Evolutionary conservation across 2,888 invertebrate genomes (phyloP).

Genomic region (Hirudinaria manillensis): DNA sequence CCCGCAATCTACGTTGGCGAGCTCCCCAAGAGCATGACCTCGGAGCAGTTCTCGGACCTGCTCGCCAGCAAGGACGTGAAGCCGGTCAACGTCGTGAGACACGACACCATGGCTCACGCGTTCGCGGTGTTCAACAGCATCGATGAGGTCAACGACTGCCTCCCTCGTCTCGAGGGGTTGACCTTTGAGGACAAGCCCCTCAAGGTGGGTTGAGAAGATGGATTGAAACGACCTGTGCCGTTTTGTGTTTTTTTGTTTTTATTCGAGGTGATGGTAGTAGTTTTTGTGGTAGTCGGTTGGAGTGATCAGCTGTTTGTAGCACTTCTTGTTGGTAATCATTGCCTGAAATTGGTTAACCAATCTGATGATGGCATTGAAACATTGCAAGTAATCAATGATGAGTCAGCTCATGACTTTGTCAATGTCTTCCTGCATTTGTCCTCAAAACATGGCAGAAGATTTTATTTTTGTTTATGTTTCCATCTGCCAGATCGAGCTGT

Average conservation of each 20-base stretch:
- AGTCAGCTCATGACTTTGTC: too few species aligned
- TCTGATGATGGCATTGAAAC: too few species aligned
- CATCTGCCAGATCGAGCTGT: conserved; percentile 24
- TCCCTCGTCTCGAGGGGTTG: conserved; percentile 19
- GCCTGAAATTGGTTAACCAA: too few species aligned
- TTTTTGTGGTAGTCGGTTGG: not conserved
- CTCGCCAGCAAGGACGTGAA: conserved; percentile 19
- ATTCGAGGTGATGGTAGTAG: not conserved
- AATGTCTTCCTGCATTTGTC: too few species aligned
- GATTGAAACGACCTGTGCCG: not conserved
- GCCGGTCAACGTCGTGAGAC: conserved; percentile 10
- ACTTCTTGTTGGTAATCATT: too few species aligned
- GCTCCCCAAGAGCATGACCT: conserved; percentile 16
- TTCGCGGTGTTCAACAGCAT: conserved; percentile 23
- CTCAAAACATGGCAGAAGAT: not conserved
- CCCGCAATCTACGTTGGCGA: conserved; percentile 29
- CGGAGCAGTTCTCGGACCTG: conserved; percentile 15
- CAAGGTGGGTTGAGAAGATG: conserved; percentile 5
- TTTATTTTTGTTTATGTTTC: not conserved
- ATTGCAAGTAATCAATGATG: too few species aligned
- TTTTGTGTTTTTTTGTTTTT: not conserved
- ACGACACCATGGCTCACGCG: conserved; percentile 16
- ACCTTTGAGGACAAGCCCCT: conserved; percentile 28
- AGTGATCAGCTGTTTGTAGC: too few species aligned
- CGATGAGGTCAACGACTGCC: conserved; percentile 20